Conservation (phyloP, 2,888 invertebrate genomes). For the Microctonus aethiopoides region DNA sequence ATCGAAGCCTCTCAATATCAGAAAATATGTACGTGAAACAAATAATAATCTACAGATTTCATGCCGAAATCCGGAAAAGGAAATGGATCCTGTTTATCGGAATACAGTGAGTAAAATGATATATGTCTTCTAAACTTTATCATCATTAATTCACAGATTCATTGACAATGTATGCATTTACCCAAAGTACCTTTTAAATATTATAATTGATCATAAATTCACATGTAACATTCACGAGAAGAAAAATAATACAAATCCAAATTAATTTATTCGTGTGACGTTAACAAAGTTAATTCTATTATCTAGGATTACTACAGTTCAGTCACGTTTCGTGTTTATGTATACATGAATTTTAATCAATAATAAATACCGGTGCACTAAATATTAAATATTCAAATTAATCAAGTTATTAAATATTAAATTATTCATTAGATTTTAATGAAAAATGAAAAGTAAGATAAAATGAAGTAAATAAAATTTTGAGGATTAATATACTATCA, state of each 20-base stretch:
- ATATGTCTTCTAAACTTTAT: too few species aligned
- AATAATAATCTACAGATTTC: slow-evolving; percentile 42
- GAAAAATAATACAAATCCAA: background rate
- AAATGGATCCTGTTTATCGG: slow-evolving; percentile 60
- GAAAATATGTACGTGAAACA: slow-evolving; percentile 18
- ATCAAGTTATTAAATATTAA: background rate
- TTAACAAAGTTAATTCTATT: slow-evolving; percentile 37
- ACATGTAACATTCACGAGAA: background rate
- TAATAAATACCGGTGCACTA: background rate
- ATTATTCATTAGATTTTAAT: background rate
- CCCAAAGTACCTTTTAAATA: background rate
- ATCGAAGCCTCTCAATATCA: slow-evolving; percentile 53
- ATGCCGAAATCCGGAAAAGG: slow-evolving; percentile 55
- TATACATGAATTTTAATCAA: background rate
- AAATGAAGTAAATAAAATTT: background rate
- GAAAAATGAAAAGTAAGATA: background rate
- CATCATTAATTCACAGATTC: too few species aligned
- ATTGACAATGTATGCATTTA: too few species aligned
- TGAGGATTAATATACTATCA: background rate
- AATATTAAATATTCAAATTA: background rate
- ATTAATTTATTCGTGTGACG: slow-evolving; percentile 24
- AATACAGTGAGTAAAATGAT: slow-evolving; percentile 49
- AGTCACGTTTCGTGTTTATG: slow-evolving; percentile 37
- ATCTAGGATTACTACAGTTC: slow-evolving; percentile 39
- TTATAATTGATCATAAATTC: background rate